Evolutionary conservation across 2,888 invertebrate genomes (phyloP), one percentile per base, ranked within the genome.

Genomic region (Lasioglossum vierecki): DNA sequence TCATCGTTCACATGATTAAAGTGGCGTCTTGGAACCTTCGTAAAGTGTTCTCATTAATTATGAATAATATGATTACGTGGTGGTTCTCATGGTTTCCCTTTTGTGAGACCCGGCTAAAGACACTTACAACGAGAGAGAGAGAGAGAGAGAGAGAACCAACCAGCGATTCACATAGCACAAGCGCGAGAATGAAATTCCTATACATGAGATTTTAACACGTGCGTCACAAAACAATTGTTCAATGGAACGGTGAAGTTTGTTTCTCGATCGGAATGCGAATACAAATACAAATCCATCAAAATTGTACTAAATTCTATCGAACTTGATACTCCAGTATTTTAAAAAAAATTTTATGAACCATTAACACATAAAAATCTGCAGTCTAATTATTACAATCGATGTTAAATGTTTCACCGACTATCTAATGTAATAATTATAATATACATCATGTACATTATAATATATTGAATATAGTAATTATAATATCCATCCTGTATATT

Each of bases 81-180:
- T 84, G 83, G 91, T 93, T 93, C 92, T 89, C 90, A 90, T 89
- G 89, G 89, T 93, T 93, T 92, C 91, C 91, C 92, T 91, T 92
- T 92, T 91, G 91, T 91, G 90, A 82, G 90, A 88, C 75, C 87
- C 81, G 72, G 30, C 57, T 18, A 70, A 39, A 70, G 68, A 70
- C 39, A 70, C 8, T 6, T 22, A 22, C 4, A 30, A 72, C 57
- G 79, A 76, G 70, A 49, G 82, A 6, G 49, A 86, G 30, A 30
- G 30, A 30, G 49, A 86, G 44, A 11, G 80, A 76, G 68, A 46
- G 84, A 2, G 18, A 86, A 80, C 70, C 30, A 18, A 5, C 57
- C 74, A 63, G 71, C 66, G 78, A 82, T 83, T 80, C 70, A 71
- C 84, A 81, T 49, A 74, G 73, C 26, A 26, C 60, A 53, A 78